These are phyloP conservation scores for Zaprionus vittiger DNA, from an alignment of 1,140 invertebrate species.

Conservation along the genomic window DNA sequence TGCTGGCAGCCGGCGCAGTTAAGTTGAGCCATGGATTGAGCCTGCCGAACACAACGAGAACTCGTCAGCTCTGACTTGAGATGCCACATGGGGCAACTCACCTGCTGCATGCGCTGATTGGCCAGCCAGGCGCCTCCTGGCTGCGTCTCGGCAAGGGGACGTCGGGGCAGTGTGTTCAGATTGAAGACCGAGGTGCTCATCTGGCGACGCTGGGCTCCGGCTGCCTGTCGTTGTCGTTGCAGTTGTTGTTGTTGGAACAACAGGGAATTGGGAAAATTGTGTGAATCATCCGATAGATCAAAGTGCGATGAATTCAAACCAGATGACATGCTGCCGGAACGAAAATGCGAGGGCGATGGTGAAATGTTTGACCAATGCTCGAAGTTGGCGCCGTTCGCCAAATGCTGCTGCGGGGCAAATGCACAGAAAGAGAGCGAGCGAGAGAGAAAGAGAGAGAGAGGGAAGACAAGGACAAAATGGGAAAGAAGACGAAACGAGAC, in stretches of 20 bases:
- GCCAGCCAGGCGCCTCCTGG: slow-evolving; percentile 56
- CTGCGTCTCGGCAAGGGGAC: slow-evolving; percentile 57
- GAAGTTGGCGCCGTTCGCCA: slow-evolving; percentile 69
- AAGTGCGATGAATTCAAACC: slow-evolving; percentile 83
- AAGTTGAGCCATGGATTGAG: slow-evolving; percentile 89
- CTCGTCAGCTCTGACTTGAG: too few relatives aligned
- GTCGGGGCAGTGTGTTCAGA: slow-evolving; percentile 81
- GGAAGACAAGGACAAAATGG: slow-evolving; percentile 46
- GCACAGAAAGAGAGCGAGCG: slow-evolving; percentile 51
- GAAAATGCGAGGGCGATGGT: slow-evolving; percentile 83
- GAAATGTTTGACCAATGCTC: slow-evolving; percentile 84
- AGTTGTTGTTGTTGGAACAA: slow-evolving; percentile 71
- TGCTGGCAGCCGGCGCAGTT: slow-evolving; percentile 85
- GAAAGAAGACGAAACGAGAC: slow-evolving; percentile 22
- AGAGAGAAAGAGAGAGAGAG: slow-evolving; percentile 56
- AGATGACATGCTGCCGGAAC: slow-evolving; percentile 85
- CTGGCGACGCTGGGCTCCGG: slow-evolving; percentile 60
- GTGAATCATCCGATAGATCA: slow-evolving; percentile 79
- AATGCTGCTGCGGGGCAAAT: slow-evolving; percentile 59
- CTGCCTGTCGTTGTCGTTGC: slow-evolving; percentile 64
- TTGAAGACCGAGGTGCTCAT: slow-evolving; percentile 86
- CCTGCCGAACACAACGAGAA: slow-evolving; percentile 83
- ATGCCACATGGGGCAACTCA: slow-evolving; percentile 22
- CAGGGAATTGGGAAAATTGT: slow-evolving; percentile 80
- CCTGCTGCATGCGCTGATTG: slow-evolving; percentile 79